Conservation (phyloP, 2,113 vertebrate genomes). For the Lophura nycthemera region DNA sequence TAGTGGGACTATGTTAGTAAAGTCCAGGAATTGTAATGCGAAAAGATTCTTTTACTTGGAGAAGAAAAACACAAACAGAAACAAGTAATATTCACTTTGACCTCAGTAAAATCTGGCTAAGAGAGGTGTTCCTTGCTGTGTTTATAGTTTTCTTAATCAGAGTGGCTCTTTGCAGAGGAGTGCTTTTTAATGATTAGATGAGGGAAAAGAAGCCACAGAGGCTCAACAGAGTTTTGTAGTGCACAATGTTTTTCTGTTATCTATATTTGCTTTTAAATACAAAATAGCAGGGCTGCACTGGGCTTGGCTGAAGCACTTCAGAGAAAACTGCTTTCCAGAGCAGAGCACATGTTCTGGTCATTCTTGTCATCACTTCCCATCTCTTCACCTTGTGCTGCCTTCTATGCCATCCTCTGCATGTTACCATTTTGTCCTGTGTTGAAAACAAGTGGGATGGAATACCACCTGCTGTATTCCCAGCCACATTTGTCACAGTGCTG, state of each 20-base stretch:
- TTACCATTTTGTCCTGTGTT: background rate
- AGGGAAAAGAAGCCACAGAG: background rate
- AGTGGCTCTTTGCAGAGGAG: background rate
- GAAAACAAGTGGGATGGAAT: background rate
- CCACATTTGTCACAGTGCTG: background rate
- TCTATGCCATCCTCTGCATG: rapidly evolving
- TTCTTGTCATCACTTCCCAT: background rate
- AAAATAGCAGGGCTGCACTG: background rate
- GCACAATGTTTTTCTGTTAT: background rate
- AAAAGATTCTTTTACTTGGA: background rate
- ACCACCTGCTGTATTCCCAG: background rate
- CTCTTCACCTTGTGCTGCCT: background rate
- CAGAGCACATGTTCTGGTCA: rapidly evolving
- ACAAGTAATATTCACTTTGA: background rate
- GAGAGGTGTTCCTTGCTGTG: background rate
- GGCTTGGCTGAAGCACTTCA: background rate
- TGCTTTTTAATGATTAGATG: background rate
- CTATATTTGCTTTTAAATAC: background rate
- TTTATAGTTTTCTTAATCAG: background rate
- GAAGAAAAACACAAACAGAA: background rate
- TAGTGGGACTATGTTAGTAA: background rate
- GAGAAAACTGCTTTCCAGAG: background rate
- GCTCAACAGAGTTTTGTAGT: background rate
- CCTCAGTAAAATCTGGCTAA: background rate
- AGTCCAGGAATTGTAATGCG: background rate